Percentiles rank a stretch among this genome's conserved stretches.
Conservation (phyloP, 2,888 invertebrate species). For the Phorcus lineatus region DNA sequence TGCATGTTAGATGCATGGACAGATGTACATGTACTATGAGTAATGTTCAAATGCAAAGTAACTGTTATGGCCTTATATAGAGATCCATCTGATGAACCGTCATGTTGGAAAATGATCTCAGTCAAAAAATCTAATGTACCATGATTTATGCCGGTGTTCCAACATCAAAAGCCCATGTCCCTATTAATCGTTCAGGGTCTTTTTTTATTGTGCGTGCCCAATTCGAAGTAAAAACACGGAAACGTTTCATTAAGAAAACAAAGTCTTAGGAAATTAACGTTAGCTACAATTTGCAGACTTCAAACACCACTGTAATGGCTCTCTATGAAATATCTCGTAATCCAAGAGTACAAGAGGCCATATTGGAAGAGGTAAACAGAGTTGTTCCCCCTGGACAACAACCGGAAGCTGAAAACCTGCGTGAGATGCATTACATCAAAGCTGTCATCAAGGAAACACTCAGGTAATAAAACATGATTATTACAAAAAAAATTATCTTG, state of each 20-base stretch:
- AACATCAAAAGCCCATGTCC: too few relatives aligned
- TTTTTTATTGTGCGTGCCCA: not conserved
- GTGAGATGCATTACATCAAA: not conserved
- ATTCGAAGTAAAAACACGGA: not conserved
- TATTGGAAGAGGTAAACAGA: not conserved
- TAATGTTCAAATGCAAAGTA: too few relatives aligned
- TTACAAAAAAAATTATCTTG: too few relatives aligned
- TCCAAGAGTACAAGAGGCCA: not conserved
- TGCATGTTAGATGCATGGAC: too few relatives aligned
- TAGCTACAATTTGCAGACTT: not conserved
- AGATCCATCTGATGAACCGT: too few relatives aligned
- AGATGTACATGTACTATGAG: too few relatives aligned
- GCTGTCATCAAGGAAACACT: not conserved
- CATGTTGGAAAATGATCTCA: too few relatives aligned
- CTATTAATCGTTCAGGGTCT: too few relatives aligned
- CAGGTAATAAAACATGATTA: not conserved
- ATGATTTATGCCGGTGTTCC: too few relatives aligned
- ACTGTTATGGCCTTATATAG: too few relatives aligned
- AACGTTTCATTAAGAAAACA: not conserved
- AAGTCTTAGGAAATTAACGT: not conserved
- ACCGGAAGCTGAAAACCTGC: not conserved
- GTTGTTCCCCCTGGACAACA: not conserved
- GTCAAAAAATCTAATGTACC: too few relatives aligned
- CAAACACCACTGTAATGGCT: not conserved
- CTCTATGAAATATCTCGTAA: not conserved